phyloP scores from a whole-genome alignment of 2,113 vertebrate species.

The Micromys minutus region DNA sequence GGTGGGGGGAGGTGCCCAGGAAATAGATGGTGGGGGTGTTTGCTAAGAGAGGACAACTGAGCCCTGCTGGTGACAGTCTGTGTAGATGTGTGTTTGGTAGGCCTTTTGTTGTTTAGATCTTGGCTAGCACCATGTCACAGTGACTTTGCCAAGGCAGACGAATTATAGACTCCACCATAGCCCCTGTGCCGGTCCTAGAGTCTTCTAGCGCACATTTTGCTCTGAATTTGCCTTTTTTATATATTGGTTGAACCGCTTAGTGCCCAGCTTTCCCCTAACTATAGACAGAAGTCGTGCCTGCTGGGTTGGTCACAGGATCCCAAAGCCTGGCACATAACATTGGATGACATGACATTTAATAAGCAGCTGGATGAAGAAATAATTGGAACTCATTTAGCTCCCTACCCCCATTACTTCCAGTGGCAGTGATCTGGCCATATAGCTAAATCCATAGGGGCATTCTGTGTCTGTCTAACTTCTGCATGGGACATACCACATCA shows the following conservation, averaged over 20 bases:
- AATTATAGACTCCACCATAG: background rate
- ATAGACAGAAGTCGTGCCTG: background rate
- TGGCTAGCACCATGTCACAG: background rate
- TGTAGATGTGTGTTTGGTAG: background rate
- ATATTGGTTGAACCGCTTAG: constrained; percentile 31
- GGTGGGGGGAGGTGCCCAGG: background rate
- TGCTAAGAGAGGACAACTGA: background rate
- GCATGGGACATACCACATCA: background rate
- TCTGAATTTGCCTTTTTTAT: constrained; percentile 1
- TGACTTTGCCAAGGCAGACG: background rate
- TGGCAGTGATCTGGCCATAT: background rate
- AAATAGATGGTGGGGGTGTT: no score
- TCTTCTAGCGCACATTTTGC: background rate
- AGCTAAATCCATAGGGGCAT: background rate
- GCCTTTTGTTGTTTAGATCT: constrained; percentile 9
- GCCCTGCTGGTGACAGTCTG: background rate
- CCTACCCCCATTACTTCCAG: background rate
- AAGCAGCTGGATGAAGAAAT: constrained; percentile 38
- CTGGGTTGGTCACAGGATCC: background rate
- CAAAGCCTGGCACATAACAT: background rate
- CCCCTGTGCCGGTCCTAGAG: background rate
- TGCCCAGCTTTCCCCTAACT: background rate
- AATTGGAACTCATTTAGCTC: background rate
- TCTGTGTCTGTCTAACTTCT: background rate
- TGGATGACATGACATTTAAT: background rate